Evolutionary conservation across 2,113 vertebrate species (phyloP).

Genomic region (Scophthalmus maximus): DNA sequence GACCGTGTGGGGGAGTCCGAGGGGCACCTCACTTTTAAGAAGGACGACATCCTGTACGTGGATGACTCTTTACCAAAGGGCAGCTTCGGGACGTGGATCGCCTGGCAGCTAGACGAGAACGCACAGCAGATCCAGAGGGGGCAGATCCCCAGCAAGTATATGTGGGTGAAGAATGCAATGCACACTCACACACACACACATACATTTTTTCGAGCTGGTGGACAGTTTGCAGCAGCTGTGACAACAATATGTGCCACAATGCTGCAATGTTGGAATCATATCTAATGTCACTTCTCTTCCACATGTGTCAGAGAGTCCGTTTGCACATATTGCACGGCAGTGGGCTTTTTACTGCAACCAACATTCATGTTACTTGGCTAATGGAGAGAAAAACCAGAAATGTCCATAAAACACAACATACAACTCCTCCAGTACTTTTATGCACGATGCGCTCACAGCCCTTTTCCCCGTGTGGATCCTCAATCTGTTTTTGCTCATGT

Average conservation of each 20-base stretch:
- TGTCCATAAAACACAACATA: neutral
- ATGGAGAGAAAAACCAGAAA: neutral
- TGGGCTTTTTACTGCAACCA: neutral
- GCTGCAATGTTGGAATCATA: conserved; percentile 3
- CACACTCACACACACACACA: conserved; percentile 9
- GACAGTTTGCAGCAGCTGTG: conserved; percentile 47
- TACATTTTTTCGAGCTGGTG: conserved; percentile 23
- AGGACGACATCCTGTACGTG: conserved; percentile 97
- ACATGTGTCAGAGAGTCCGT: neutral
- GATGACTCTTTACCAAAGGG: conserved; percentile 97
- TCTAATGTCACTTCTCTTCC: conserved; percentile 13
- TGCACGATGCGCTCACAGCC: neutral
- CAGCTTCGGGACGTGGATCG: conserved; percentile 96
- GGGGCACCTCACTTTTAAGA: conserved; percentile 96
- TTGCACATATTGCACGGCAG: neutral
- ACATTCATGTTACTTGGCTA: neutral
- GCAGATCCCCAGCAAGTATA: conserved; percentile 98
- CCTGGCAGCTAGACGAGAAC: conserved; percentile 98
- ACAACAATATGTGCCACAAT: conserved; percentile 25
- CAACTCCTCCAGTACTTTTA: neutral
- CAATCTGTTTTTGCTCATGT: neutral
- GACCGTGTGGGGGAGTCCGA: conserved; percentile 92
- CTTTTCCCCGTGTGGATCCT: neutral
- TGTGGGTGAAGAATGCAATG: conserved; percentile 83
- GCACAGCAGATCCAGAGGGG: conserved; percentile 96